A percentile compares a stretch with the other conserved stretches of the same genome.
These are phyloP conservation scores for Listronotus oregonensis DNA, from an alignment of 1,140 invertebrate species.

Conservation along the genomic window DNA sequence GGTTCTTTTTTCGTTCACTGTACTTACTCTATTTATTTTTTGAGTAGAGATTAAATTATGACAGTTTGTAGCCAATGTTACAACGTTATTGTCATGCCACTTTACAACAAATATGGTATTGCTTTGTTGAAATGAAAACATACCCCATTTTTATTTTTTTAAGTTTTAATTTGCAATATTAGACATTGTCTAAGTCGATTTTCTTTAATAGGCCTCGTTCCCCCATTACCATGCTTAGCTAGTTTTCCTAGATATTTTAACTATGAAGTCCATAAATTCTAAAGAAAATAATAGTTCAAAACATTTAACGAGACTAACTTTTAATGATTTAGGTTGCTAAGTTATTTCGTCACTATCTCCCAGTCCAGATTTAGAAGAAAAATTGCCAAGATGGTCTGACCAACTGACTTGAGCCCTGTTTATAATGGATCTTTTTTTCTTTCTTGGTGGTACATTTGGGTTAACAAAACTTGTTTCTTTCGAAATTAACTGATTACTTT, in stretches of 20 bases:
- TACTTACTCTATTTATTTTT: background rate
- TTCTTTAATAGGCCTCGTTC: background rate
- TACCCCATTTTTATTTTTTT: too few relatives aligned
- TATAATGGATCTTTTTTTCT: background rate
- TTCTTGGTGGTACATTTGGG: background rate
- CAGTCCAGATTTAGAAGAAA: background rate
- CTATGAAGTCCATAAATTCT: constrained; percentile 5
- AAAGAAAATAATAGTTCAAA: background rate
- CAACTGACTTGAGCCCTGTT: background rate
- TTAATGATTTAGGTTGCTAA: background rate
- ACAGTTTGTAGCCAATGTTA: constrained; percentile 2
- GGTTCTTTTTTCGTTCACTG: background rate
- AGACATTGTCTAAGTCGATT: background rate
- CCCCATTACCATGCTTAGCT: too few relatives aligned
- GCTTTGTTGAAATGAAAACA: too few relatives aligned
- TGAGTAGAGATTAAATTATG: background rate
- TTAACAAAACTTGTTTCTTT: too few relatives aligned
- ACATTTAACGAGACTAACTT: background rate
- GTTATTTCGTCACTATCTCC: background rate
- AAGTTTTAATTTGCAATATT: too few relatives aligned
- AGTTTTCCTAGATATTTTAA: too few relatives aligned
- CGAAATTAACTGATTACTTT: too few relatives aligned
- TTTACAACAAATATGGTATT: background rate
- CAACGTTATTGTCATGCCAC: constrained; percentile 15
- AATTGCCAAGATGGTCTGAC: background rate